Conservation (phyloP, 2,888 invertebrate species). For the Beris chalybata region DNA sequence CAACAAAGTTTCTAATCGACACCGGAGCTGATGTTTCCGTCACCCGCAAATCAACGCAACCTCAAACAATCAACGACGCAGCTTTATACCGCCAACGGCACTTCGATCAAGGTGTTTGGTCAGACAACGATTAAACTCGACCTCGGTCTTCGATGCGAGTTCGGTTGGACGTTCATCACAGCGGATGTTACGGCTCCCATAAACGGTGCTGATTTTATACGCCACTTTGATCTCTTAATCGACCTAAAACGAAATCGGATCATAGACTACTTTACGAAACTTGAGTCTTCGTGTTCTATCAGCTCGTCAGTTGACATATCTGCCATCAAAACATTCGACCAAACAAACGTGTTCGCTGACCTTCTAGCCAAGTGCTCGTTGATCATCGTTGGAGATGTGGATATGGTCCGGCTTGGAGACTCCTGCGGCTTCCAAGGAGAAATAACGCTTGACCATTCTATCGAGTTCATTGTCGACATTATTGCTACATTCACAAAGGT, state of each 20-base stretch:
- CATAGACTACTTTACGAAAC: background rate
- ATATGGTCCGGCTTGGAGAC: too few relatives aligned
- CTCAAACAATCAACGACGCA: background rate
- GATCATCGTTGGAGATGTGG: too few relatives aligned
- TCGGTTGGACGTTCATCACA: slow-evolving; percentile 40
- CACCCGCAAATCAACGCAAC: background rate
- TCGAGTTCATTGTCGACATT: too few relatives aligned
- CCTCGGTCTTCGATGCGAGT: slow-evolving; percentile 40
- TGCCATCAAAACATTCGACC: background rate
- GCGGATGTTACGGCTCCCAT: slow-evolving; percentile 41
- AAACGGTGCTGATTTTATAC: slow-evolving; percentile 41
- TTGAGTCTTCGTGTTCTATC: background rate
- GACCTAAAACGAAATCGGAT: background rate
- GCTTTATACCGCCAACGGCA: slow-evolving; percentile 37
- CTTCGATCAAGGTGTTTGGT: slow-evolving; percentile 38
- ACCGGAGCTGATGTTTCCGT: background rate
- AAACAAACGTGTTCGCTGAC: background rate
- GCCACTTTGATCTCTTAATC: slow-evolving; percentile 15
- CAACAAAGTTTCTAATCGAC: background rate
- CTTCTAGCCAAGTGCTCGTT: too few relatives aligned
- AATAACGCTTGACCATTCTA: too few relatives aligned
- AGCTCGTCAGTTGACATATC: background rate
- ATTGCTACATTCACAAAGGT: too few relatives aligned
- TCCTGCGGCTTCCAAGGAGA: too few relatives aligned
- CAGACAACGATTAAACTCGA: slow-evolving; percentile 31